Base-by-base conservation (phyloP, 1,140 invertebrate species). In the Neodiprion lecontei region DNA sequence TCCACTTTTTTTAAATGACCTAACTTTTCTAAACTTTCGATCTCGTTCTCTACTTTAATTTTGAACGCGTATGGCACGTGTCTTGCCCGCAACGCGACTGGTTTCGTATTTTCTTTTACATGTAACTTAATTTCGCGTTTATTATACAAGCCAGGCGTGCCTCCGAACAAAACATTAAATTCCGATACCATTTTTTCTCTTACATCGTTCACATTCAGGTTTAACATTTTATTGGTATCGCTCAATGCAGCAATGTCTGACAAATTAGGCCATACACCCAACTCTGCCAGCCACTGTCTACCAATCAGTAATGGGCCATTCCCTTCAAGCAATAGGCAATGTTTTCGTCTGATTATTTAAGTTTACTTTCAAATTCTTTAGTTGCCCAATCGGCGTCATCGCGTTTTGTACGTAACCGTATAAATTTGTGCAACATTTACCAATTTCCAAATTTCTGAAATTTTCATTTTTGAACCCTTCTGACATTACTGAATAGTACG, bases 71-170 rank as follows among this genome's bases (percentile, higher is more conserved):
- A 73, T 4, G 74, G 76, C 10, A 74, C 65, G 23, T 76, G 76
- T 47, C 81, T 67, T 48, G 79, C 67, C 72, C 76, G 78, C 21
- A 78, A 72, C 75, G 80, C 82, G 75, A 75, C 79, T 67, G 80
- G 82, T 50, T 72, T 72, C 47, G 76, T 67, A 74, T 77, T 74
- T 73, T 79, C 67, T 72, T 79, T 81, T 67, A 85, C 69, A 73
- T 53, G 10, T 66, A 78, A 74, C 65, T 78, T 70, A 66, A 71
- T 12, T 21, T 7, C 48, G 1, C 74, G n/a, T 75, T 75, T 75
- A 47, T 75, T 75, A 67, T 71, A 75, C 47, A 74, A 53, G 17
- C 73, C 73, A 12, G 69, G 50, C 23, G 49, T 65, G 9, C 48
- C 49, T 7, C 73, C 69, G 17, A 74, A 74, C 65, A 74, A 69